Evolutionary conservation across 2,113 vertebrate genomes (phyloP).

Genomic region (Dipodomys merriami): DNA sequence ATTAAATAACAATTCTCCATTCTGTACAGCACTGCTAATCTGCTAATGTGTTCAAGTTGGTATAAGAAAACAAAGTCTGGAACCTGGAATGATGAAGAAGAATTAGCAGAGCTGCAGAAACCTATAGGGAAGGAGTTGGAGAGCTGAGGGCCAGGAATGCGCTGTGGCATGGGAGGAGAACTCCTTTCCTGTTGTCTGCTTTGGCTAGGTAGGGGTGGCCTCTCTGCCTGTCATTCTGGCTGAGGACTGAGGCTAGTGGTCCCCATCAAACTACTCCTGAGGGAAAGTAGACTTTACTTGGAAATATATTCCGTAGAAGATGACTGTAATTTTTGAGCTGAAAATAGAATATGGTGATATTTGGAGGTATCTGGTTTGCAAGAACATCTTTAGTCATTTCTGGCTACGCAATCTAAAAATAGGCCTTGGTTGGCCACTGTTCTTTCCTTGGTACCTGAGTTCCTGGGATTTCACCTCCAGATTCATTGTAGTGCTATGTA

Average conservation of each 20-base stretch:
- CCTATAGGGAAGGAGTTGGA: not conserved
- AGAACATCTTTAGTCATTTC: constrained; percentile 48
- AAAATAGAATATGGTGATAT: not conserved
- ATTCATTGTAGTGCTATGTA: not conserved
- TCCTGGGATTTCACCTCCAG: constrained; percentile 10
- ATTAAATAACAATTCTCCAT: not conserved
- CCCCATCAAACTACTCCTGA: not conserved
- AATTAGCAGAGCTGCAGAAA: not conserved
- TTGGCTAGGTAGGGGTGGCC: not conserved
- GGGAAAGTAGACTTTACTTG: not conserved
- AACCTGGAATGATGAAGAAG: not conserved
- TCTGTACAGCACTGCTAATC: not conserved
- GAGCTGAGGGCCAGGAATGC: too few relatives aligned
- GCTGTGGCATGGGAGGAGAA: not conserved
- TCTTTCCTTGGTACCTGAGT: not conserved
- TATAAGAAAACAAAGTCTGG: not conserved
- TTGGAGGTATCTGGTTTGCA: constrained; percentile 8
- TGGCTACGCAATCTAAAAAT: not conserved
- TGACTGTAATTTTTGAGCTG: constrained; percentile 1
- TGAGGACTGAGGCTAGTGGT: not conserved
- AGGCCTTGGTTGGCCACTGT: not conserved
- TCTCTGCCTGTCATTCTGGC: not conserved
- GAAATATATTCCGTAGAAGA: constrained; percentile 25
- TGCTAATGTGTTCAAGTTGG: not conserved
- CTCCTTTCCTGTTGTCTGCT: not conserved